Base-by-base conservation (phyloP, 2,797 vertebrate genomes). In the Sebastes minor region DNA sequence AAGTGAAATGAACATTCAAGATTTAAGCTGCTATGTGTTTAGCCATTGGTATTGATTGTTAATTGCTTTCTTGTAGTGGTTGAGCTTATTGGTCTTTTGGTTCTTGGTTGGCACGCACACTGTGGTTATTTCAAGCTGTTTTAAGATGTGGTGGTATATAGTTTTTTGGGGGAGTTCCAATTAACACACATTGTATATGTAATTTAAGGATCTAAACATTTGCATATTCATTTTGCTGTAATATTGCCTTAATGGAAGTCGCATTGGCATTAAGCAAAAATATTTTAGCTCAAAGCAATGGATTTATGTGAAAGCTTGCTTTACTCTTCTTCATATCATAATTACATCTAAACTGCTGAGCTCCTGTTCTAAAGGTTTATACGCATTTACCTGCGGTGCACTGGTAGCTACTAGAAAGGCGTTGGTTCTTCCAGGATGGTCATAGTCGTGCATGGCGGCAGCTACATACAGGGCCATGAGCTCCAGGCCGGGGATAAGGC, bases 381-480 rank as follows among this genome's bases (percentile, higher is more conserved):
- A 68, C 30, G 5, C 3, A 46, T 68, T 85, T 88, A 95, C 94
- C 94, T 95, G 94, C 23, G 99, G 98, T 74, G 98, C 98, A 57
- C 97, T 98, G 0, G 99, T 99, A 46, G 98, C 98, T 52, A 99
- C 99, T 73, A 99, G 94, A 90, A 99, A 99, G 66, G 98, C 98
- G 2, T 99, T 99, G 71, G 98, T 99, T 91, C 98, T 96, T 67
- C 98, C 98, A 0, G 98, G 98, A 79, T 99, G 98, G 91, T 99
- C 98, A 4, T 98, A 99, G 72, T 99, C 98, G 2, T 99, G 98
- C 98, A 99, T 99, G 87, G 98, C 98, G 6, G 98, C 98, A 3
- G 98, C 98, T 27, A 99, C 98, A 16, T 99, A 99, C 9, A 99
- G 92, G 0, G 98, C 98, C 98, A 99, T 99, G 84, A 99, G 81